A percentile compares a stretch with the other conserved stretches of the same genome.
phyloP scores from a whole-genome alignment of 1,140 invertebrate genomes.

The Zaprionus africanus region DNA sequence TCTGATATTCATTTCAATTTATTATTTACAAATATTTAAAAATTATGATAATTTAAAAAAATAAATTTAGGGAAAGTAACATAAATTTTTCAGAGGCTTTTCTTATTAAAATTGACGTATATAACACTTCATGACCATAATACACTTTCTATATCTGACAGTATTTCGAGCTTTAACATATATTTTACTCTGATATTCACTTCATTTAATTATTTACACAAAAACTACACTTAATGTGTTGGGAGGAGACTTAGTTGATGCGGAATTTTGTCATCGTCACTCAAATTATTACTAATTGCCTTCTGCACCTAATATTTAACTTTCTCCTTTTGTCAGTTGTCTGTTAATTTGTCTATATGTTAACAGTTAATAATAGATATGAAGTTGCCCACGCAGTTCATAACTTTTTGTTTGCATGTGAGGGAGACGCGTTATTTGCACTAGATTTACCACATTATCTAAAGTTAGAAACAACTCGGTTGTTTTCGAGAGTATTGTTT shows the following conservation, averaged over 20 bases:
- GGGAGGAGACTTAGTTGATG: slow-evolving; percentile 1
- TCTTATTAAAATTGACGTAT: slow-evolving; percentile 43
- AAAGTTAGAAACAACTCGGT: slow-evolving; percentile 20
- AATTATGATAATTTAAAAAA: no score
- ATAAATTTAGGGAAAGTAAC: neutral
- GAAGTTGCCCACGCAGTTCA: slow-evolving; percentile 3
- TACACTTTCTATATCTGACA: neutral
- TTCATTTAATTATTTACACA: slow-evolving; percentile 70
- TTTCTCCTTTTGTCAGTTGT: slow-evolving; percentile 2
- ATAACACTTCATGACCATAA: slow-evolving; percentile 19
- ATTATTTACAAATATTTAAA: no score
- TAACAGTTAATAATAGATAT: slow-evolving; percentile 44
- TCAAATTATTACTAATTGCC: slow-evolving; percentile 72
- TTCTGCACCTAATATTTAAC: slow-evolving; percentile 35
- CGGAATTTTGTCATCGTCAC: slow-evolving; percentile 47
- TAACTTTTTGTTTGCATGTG: slow-evolving; percentile 10
- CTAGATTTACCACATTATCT: slow-evolving; percentile 48
- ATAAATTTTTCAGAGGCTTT: neutral
- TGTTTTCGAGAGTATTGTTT: slow-evolving; percentile 9
- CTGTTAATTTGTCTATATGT: slow-evolving; percentile 23
- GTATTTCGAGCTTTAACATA: slow-evolving; percentile 50
- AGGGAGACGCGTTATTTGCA: slow-evolving; percentile 44
- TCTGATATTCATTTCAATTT: no score
- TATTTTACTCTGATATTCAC: slow-evolving; percentile 46
- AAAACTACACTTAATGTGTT: slow-evolving; percentile 52